These are phyloP conservation scores for Drosophila pachea DNA, from an alignment of 1,140 invertebrate genomes.

Conservation along the genomic window DNA sequence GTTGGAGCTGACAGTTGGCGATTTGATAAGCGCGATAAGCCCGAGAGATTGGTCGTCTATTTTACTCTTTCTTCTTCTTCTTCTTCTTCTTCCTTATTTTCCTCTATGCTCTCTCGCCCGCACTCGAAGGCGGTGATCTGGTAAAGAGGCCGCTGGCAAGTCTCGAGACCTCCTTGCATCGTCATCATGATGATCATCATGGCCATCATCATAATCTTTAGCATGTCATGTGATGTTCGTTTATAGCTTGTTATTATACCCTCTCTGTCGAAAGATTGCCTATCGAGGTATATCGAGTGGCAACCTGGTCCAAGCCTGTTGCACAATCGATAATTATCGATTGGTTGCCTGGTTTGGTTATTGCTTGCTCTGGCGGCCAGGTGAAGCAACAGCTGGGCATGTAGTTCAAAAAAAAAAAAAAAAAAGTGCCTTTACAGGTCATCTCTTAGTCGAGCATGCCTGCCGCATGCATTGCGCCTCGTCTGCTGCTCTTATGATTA, in stretches of 20 bases:
- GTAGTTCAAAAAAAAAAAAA: no score
- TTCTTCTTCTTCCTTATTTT: neutral
- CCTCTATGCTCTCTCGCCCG: slow-evolving; percentile 3
- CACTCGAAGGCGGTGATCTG: neutral
- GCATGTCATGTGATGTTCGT: slow-evolving; percentile 71
- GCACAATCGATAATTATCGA: neutral
- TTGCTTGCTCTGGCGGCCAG: no score
- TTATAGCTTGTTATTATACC: slow-evolving; percentile 22
- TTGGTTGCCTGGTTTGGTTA: no score
- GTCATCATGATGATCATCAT: slow-evolving; percentile 33
- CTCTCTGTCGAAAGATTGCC: neutral
- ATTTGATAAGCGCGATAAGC: slow-evolving; percentile 75
- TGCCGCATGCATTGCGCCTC: neutral
- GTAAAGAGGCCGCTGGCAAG: slow-evolving; percentile 45
- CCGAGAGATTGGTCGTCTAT: slow-evolving; percentile 11
- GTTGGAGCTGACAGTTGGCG: slow-evolving; percentile 61
- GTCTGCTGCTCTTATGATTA: slow-evolving; percentile 1
- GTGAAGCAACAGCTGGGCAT: neutral
- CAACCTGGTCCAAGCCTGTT: no score
- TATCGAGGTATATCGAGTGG: neutral
- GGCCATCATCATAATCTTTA: slow-evolving; percentile 43
- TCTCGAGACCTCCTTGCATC: slow-evolving; percentile 52
- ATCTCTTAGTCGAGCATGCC: neutral
- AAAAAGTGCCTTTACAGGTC: neutral
- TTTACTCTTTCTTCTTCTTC: slow-evolving; percentile 10